Conservation (phyloP, 2,113 vertebrate genomes). For the Eudyptes chrysolophus region DNA sequence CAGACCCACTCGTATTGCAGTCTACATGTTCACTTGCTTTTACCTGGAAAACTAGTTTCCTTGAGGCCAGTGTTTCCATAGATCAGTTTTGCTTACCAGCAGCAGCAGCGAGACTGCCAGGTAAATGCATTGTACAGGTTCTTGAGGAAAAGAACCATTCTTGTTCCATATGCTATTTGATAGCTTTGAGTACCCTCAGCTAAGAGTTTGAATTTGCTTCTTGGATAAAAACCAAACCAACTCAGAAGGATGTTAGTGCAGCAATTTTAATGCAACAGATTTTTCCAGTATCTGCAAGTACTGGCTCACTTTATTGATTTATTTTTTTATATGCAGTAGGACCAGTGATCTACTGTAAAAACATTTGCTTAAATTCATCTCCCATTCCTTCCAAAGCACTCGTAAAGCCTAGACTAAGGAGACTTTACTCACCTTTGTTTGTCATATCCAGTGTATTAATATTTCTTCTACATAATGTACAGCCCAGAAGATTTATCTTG, state of each 20-base stretch:
- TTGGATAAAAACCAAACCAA: neutral
- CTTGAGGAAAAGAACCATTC: neutral
- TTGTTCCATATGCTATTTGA: neutral
- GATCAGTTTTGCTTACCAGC: neutral
- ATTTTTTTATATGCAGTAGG: neutral
- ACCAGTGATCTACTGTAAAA: neutral
- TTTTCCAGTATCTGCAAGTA: neutral
- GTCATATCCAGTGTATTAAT: neutral
- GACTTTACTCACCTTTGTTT: neutral
- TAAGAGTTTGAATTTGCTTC: neutral
- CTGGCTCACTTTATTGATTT: neutral
- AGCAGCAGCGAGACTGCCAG: neutral
- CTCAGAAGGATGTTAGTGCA: neutral
- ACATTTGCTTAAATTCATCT: neutral
- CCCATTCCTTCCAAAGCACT: neutral
- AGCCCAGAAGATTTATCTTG: neutral
- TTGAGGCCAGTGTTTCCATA: neutral
- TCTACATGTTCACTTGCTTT: neutral
- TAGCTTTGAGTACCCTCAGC: neutral
- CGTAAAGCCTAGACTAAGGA: neutral
- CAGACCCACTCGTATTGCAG: neutral
- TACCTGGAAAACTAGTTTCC: neutral
- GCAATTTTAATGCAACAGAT: neutral
- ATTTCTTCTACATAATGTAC: neutral
- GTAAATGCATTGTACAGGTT: neutral